Conservation (phyloP, 2,888 invertebrate genomes). For the Orgyia antiqua region DNA sequence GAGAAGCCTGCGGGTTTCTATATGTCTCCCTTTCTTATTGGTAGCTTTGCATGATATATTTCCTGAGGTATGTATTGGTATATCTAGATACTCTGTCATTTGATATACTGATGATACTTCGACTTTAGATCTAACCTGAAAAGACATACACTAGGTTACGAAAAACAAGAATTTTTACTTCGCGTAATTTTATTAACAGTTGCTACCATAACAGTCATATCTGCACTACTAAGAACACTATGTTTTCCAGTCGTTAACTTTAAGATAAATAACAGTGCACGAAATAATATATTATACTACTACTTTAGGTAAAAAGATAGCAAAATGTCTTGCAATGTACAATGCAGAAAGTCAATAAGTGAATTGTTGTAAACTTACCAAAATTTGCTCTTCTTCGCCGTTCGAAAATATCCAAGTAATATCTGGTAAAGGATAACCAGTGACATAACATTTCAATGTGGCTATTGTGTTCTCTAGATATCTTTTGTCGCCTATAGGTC, state of each 20-base stretch:
- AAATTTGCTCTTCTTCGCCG: slow-evolving; percentile 15
- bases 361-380: too few relatives aligned
- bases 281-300: too few relatives aligned
- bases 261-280: too few relatives aligned
- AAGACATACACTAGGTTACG: slow-evolving; percentile 8
- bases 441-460: slow-evolving; percentile 42
- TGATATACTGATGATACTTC: slow-evolving; percentile 27
- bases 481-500: slow-evolving; percentile 25
- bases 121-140: slow-evolving; percentile 25
- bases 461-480: slow-evolving; percentile 26
- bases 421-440: slow-evolving; percentile 47
- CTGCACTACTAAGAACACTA: too few relatives aligned
- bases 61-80: slow-evolving; percentile 34
- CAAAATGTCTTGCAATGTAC: too few relatives aligned
- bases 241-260: too few relatives aligned
- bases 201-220: too few relatives aligned
- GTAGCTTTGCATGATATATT: slow-evolving; percentile 46
- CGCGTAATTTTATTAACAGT: too few relatives aligned
- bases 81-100: slow-evolving; percentile 32
- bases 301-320: too few relatives aligned
- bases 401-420: slow-evolving; percentile 46
- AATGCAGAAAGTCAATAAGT: too few relatives aligned
- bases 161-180: too few relatives aligned
- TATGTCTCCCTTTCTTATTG: slow-evolving; percentile 14
- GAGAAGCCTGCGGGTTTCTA: slow-evolving; percentile 27